A percentile compares a stretch with the other conserved stretches of the same genome.
Evolutionary conservation across 1,140 invertebrate species (phyloP).

Genomic region (Ceratitis capitata): DNA sequence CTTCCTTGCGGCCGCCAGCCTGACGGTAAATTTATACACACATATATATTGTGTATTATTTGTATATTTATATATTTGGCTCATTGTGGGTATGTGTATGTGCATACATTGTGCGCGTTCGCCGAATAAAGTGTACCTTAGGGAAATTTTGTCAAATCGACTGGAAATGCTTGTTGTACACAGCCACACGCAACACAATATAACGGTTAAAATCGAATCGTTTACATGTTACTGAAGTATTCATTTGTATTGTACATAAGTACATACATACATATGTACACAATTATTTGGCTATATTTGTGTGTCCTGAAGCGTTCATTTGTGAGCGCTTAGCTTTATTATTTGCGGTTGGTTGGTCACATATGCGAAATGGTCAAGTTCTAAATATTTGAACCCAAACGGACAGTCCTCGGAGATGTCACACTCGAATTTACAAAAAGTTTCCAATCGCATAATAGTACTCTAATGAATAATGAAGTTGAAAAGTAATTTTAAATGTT

Average conservation of each 20-base stretch:
- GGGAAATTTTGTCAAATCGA: slow-evolving; percentile 30
- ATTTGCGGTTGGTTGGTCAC: slow-evolving; percentile 1
- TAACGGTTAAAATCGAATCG: not conserved
- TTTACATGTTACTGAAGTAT: not conserved
- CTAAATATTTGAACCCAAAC: not conserved
- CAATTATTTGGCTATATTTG: too few relatives aligned
- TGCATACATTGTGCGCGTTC: not conserved
- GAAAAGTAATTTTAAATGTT: too few relatives aligned
- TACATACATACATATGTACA: too few relatives aligned
- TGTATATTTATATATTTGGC: too few relatives aligned
- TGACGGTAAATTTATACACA: not conserved
- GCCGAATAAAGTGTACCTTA: not conserved
- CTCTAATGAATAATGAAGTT: not conserved
- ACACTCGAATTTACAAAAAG: not conserved
- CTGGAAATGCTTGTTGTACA: not conserved
- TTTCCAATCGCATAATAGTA: not conserved
- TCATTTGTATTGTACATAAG: not conserved
- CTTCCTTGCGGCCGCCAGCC: not conserved
- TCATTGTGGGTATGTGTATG: not conserved
- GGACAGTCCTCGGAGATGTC: not conserved
- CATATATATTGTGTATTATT: too few relatives aligned
- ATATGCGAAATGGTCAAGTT: not conserved
- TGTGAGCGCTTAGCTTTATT: slow-evolving; percentile 12
- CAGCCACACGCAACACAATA: not conserved
- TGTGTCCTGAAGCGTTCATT: not conserved